Conservation (phyloP, 1,140 invertebrate genomes). For the Musca domestica region DNA sequence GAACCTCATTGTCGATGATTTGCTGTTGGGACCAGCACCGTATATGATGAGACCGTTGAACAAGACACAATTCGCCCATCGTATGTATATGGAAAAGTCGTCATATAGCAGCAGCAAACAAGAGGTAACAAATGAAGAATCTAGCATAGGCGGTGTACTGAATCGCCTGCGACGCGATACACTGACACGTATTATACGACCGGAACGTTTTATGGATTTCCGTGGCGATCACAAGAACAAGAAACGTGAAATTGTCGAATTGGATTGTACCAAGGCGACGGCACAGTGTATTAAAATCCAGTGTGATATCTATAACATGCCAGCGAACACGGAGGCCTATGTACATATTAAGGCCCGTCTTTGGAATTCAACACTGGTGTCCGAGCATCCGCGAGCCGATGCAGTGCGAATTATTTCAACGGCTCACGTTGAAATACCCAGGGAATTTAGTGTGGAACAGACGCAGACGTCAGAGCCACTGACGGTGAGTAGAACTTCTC, state of each 20-base stretch:
- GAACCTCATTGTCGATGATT: conserved; percentile 23
- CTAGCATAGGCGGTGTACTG: neutral
- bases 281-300: conserved; percentile 84
- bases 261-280: conserved; percentile 76
- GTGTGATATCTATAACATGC: conserved; percentile 76
- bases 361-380: conserved; percentile 87
- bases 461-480: conserved; percentile 62
- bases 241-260: conserved; percentile 69
- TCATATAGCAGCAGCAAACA: conserved; percentile 15
- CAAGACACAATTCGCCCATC: conserved; percentile 28
- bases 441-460: conserved; percentile 70
- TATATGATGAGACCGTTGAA: conserved; percentile 36
- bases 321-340: conserved; percentile 69
- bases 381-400: conserved; percentile 83
- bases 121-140: conserved; percentile 15
- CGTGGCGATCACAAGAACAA: conserved; percentile 60
- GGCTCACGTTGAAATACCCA: conserved; percentile 70
- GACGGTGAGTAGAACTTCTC: conserved; percentile 55
- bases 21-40: conserved; percentile 36
- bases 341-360: conserved; percentile 78
- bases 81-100: conserved; percentile 25
- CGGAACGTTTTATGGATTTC: conserved; percentile 67
- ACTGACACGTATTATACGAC: conserved; percentile 67
- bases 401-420: conserved; percentile 76
- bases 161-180: conserved; percentile 62